Evolutionary conservation across 2,888 invertebrate genomes (phyloP).

Genomic region (Apodemia mormo): DNA sequence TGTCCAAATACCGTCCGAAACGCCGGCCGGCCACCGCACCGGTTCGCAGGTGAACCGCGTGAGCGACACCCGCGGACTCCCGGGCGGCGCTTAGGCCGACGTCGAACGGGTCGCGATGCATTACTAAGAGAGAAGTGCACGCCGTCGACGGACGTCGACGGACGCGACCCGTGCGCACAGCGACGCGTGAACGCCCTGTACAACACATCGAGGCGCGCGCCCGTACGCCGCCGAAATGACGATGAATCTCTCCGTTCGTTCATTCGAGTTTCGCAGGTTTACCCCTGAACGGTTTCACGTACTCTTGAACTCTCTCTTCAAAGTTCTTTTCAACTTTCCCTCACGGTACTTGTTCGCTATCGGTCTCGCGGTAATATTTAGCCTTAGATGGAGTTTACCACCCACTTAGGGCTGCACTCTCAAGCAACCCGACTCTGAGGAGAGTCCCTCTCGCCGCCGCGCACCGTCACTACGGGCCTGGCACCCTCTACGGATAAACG

Average conservation of each 20-base stretch:
- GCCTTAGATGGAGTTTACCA: slow-evolving; percentile 82
- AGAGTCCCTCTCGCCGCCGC: too few species aligned
- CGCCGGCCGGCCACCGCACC: too few species aligned
- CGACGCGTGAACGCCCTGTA: slow-evolving; percentile 33
- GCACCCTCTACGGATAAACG: too few species aligned
- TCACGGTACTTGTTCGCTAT: slow-evolving; percentile 86
- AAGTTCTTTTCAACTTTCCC: slow-evolving; percentile 87
- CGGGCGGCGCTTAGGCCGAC: too few species aligned
- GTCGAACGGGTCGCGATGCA: too few species aligned
- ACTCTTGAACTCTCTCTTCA: slow-evolving; percentile 82
- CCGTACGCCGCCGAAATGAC: slow-evolving; percentile 47
- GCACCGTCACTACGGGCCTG: too few species aligned
- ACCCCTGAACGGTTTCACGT: slow-evolving; percentile 78
- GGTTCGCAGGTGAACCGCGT: too few species aligned
- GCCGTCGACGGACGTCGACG: slow-evolving; percentile 47
- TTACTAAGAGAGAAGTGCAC: too few species aligned
- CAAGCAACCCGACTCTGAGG: slow-evolving; percentile 84
- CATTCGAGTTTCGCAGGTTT: slow-evolving; percentile 82
- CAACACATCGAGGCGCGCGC: slow-evolving; percentile 40
- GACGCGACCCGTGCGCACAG: slow-evolving; percentile 44
- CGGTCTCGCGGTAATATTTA: slow-evolving; percentile 84
- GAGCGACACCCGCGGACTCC: too few species aligned
- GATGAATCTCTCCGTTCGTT: slow-evolving; percentile 67
- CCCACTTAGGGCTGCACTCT: slow-evolving; percentile 83
- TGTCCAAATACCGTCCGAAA: too few species aligned